Evolutionary conservation across 2,888 invertebrate genomes (phyloP), one percentile per base, ranked within the genome.

Genomic region (Lamproptera curius): DNA sequence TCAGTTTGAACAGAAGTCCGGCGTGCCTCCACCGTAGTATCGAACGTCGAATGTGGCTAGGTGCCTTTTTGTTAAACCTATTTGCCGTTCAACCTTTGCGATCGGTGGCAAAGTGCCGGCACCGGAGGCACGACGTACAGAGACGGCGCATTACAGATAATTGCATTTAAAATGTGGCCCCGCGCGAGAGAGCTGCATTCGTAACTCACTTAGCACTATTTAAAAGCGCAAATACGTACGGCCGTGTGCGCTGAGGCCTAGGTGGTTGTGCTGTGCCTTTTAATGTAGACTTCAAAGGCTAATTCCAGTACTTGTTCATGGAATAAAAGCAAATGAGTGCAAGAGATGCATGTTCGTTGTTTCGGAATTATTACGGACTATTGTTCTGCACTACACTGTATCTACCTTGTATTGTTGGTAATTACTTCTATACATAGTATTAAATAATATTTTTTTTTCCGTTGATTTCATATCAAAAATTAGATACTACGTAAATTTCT

Each of bases 171-270:
- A 67, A 70, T 67, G 67, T 59, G 67, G 68, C 61, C n/a, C 60
- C 62, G 62, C 61, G 61, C 54, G 60, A 60, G 60, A 59, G 56
- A 28, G 42, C 62, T 66, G 68, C 68, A 63, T 68, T 56, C 66
- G 61, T 74, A 73, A 77, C 71, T 72, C 71, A 65, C 59, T 78
- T 76, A 67, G 52, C 66, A 66, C 69, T 69, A 64, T 72, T 73
- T 68, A 68, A 67, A 65, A 65, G 61, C 62, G 56, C 61, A 65
- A 63, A 61, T 62, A 61, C 55, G 54, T 46, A 34, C 40, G 51
- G 46, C 48, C 48, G 48, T 42, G 49, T 40, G 49, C n/a, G n/a
- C n/a, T n/a, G n/a, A 40, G 50, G 13, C 16, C 23, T 40, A n/a
- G 28, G 11, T n/a, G 31, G 31, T 36, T 42, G 9, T 8, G 31